Base-by-base conservation (phyloP, 2,113 vertebrate genomes). In the Choloepus hoffmanni region DNA sequence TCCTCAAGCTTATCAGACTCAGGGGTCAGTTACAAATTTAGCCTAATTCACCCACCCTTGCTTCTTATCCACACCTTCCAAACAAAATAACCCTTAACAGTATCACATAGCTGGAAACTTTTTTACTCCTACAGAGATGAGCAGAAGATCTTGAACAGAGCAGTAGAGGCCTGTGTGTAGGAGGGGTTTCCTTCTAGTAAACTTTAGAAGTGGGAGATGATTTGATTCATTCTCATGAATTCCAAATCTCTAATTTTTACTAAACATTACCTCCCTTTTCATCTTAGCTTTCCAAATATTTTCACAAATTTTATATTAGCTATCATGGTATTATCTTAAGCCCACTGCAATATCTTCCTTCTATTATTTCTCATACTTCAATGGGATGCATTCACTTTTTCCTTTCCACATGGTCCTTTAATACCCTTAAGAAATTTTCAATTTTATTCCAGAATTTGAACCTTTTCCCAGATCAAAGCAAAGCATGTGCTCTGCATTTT, bases 361-460 rank as follows among this genome's bases (percentile, higher is more conserved):
- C 63, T 78, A 33, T 62, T 85, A 77, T 30, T 85, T 43, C 26
- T 83, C 30, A 89, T 14, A 92, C 76, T 95, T 97, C 45, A 93
- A 70, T 28, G 50, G 89, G 65, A 89, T 62, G n/a, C 4, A 55
- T 18, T 73, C 63, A 48, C 12, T 63, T 82, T 95, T 90, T 79
- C 40, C 83, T 90, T 36, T 36, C 36, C 36, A 36, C 36, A 36
- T 36, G 36, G 16, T 70, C 26, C 68, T 63, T 90, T 63, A 89
- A 89, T 43, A 90, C 0, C 19, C 53, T 83, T 76, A 62, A 85
- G 33, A 95, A 77, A 84, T 62, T 43, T 77, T 78, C 74, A 26
- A 77, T 78, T 94, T 95, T 78, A 87, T 77, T 89, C 8, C n/a
- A 95, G 62, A 96, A 85, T 62, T 53, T 83, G 33, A 83, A 36